Percentiles rank a stretch among this genome's conserved stretches.
These are phyloP conservation scores for Rhopilema esculentum DNA, from an alignment of 30 jellyfish, hydroid and myxozoan species.

Conservation along the genomic window DNA sequence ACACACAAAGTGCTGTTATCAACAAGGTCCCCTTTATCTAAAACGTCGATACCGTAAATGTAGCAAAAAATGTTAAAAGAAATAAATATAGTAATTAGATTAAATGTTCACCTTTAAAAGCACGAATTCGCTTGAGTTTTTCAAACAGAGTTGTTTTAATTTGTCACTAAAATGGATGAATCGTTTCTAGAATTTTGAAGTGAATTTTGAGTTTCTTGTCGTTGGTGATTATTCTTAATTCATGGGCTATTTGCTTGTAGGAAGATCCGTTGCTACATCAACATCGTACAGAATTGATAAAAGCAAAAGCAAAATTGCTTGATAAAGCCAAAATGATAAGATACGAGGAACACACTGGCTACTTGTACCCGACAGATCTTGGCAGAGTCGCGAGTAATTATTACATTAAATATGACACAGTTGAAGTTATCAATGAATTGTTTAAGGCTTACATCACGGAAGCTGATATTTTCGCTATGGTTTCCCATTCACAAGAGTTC, in stretches of 20 bases:
- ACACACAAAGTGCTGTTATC: too few relatives aligned
- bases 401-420: conserved; percentile 87
- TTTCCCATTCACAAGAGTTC: conserved; percentile 93
- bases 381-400: conserved; percentile 96
- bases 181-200: too few relatives aligned
- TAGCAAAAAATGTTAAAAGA: too few relatives aligned
- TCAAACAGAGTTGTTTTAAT: too few relatives aligned
- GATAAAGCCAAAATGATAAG: conserved; percentile 94
- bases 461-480: conserved; percentile 81
- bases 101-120: too few relatives aligned
- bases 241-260: neutral
- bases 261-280: conserved; percentile 83
- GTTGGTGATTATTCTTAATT: neutral
- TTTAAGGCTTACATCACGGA: conserved; percentile 74
- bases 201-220: too few relatives aligned
- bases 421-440: conserved; percentile 85
- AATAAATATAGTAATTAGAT: too few relatives aligned
- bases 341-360: conserved; percentile 88
- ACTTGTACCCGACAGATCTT: conserved; percentile 84
- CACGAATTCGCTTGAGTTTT: too few relatives aligned
- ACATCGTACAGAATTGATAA: conserved; percentile 76
- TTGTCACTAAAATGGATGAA: too few relatives aligned
- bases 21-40: too few relatives aligned
- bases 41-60: too few relatives aligned
- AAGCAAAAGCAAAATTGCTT: conserved; percentile 66